Percentiles rank a stretch among this genome's conserved stretches.
phyloP scores from a whole-genome alignment of 2,888 invertebrate genomes.

The Creontiades dilutus region DNA sequence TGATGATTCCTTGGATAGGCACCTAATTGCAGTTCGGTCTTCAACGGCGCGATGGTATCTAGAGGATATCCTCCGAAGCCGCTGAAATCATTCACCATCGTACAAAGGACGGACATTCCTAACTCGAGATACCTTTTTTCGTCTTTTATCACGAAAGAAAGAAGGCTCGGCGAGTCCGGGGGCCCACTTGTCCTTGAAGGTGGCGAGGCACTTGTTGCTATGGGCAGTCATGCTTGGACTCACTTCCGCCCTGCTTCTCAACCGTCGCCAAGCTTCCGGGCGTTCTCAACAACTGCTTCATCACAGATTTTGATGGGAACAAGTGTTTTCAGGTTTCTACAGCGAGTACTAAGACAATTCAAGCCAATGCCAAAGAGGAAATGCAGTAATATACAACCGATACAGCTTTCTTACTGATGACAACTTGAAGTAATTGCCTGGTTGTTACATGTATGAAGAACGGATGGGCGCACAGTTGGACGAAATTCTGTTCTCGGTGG shows the following conservation, averaged over 20 bases:
- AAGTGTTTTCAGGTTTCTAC: too few relatives aligned
- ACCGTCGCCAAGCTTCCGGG: slow-evolving; percentile 69
- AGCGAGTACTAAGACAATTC: too few relatives aligned
- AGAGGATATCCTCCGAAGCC: background rate
- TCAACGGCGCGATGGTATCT: background rate
- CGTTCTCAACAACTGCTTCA: background rate
- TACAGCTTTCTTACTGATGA: too few relatives aligned
- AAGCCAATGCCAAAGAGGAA: too few relatives aligned
- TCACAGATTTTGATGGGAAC: slow-evolving; percentile 24
- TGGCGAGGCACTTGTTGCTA: slow-evolving; percentile 71
- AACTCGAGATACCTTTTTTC: slow-evolving; percentile 26
- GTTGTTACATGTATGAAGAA: too few relatives aligned
- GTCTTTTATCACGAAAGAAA: slow-evolving; percentile 39
- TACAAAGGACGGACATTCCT: slow-evolving; percentile 38
- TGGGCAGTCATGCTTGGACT: slow-evolving; percentile 73
- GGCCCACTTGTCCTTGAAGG: slow-evolving; percentile 15
- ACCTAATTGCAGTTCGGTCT: background rate
- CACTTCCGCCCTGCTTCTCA: slow-evolving; percentile 70
- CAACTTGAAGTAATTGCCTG: too few relatives aligned
- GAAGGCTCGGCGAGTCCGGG: background rate
- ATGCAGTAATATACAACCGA: too few relatives aligned
- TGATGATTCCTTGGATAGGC: too few relatives aligned
- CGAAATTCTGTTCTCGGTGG: too few relatives aligned
- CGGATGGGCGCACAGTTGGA: too few relatives aligned
- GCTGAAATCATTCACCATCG: background rate